Evolutionary conservation across 2,888 invertebrate genomes (phyloP), one percentile per base, ranked within the genome.

Genomic region (Formica aserva): DNA sequence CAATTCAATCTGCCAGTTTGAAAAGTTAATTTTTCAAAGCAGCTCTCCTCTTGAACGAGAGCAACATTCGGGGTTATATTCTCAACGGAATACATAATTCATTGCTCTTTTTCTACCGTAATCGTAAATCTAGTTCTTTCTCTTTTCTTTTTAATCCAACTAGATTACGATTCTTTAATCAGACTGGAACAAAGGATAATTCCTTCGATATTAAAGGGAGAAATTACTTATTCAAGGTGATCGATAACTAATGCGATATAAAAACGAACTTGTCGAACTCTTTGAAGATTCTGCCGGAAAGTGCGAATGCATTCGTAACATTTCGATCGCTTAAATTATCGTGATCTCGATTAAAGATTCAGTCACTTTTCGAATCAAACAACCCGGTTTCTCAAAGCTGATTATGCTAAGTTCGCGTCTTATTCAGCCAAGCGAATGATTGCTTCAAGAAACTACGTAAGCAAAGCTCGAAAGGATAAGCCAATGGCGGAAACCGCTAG

Each of bases 351-450:
- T 66, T 75, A 65, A 65, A 48, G 60, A 76, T 11, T 60, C 62
- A 45, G 55, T 29, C 32, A 67, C 22, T 48, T 60, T 84, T 67
- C 80, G 11, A 84, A 29, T 3, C 11, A 55, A 85, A 41, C 48
- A 66, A 69, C 18, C 18, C 29, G 26, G 1, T 48, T 48, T 48
- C 35, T 63, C 57, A 81, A 85, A 87, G 83, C 81, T 67, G 72
- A 87, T 87, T 87, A 87, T 76, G 63, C 55, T 71, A 60, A 76
- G 52, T 85, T 74, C 65, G 32, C 63, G 26, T 22, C 32, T 3
- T 52, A 38, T 62, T 22, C 26, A 48, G 45, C 35, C 38, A 35
- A 15, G 67, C 29, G 38, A 78, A 57, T 26, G 52, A 69, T 77
- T 41, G 22, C 45, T 18, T 38, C 5, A 22, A 67, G 9, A 3